phyloP scores from a whole-genome alignment of 2,797 vertebrate species.

The Micropoecilia bifurca region DNA sequence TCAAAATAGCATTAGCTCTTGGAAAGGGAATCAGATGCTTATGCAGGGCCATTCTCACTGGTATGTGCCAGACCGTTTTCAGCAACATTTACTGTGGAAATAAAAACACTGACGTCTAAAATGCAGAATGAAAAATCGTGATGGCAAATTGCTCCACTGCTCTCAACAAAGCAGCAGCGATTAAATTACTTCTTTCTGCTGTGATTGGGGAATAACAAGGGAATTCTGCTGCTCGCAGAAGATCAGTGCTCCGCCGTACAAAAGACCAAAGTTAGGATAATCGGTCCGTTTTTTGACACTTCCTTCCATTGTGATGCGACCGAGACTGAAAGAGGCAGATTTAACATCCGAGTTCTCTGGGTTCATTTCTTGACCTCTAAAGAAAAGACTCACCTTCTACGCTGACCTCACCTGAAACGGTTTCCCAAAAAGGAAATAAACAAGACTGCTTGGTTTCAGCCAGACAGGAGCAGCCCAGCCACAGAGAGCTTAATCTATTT shows the following conservation, averaged over 20 bases:
- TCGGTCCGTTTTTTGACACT: constrained; percentile 35
- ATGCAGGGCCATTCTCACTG: constrained; percentile 53
- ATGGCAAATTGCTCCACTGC: constrained; percentile 44
- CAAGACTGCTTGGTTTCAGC: constrained; percentile 69
- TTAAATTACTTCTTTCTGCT: constrained; percentile 42
- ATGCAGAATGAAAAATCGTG: constrained; percentile 43
- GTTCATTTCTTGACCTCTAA: constrained; percentile 67
- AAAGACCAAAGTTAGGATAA: constrained; percentile 38
- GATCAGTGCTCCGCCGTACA: constrained; percentile 25
- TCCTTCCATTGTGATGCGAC: constrained; percentile 33
- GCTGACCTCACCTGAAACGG: constrained; percentile 62
- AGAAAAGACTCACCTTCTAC: constrained; percentile 65
- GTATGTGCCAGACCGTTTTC: constrained; percentile 54
- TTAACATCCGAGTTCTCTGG: constrained; percentile 51
- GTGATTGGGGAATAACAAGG: constrained; percentile 39
- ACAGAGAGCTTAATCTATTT: constrained; percentile 83
- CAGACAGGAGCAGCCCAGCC: constrained; percentile 60
- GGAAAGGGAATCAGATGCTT: constrained; percentile 42
- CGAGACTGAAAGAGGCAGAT: constrained; percentile 15
- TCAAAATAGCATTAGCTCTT: constrained; percentile 58
- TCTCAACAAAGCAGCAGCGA: constrained; percentile 41
- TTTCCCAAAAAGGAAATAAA: constrained; percentile 80
- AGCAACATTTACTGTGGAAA: constrained; percentile 69
- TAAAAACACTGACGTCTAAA: constrained; percentile 55
- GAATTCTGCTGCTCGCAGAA: constrained; percentile 39